Base-by-base conservation (phyloP, 2,888 invertebrate species). In the Serrognathus titanus region DNA sequence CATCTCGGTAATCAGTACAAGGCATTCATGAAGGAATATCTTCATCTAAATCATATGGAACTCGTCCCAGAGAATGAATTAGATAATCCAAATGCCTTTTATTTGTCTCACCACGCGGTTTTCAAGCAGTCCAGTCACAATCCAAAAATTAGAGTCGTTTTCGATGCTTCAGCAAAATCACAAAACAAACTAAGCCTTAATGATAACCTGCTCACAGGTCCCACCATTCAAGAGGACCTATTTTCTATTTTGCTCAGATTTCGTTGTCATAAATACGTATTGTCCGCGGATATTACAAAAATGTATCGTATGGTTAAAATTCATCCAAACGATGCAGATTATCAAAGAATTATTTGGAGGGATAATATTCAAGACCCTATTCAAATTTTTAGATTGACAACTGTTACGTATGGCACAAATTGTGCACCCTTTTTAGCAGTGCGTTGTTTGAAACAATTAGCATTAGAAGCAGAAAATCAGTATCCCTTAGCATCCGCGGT, bases 221-320 rank as follows among this genome's bases (percentile, higher is more conserved):
- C 53, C 35, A 53, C 45, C 13, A 24, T 53, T 45, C 48, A 49
- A 47, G 48, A 49, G 41, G 49, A 54, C 41, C 20, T 49, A 41
- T 54, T 24, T 39, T 5, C 39, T 49, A 39, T 55, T 55, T 24
- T 45, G 16, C 16, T 6, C 7, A 45, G 16, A 8, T 12, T 45
- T 16, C 13, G 45, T 31, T 31, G 24, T 16, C 16, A 2, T 16
- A 16, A 16, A 16, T 16, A 16, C 16, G 63, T 55, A 7, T 59
- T 69, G 24, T 55, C 59, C 3, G 66, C 66, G 1, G 67, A 66
- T 48, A 31, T 68, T 10, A 57, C 58, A 8, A 65, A 68, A 57
- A 69, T 67, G 66, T 69, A 66, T 43, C 13, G 68, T 8, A 62
- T 62, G 43, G 57, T 67, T 0, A 13, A 48, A 24, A 60, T 65